Base-by-base conservation (phyloP, 2,888 invertebrate genomes). In the Caradrina kadenii region DNA sequence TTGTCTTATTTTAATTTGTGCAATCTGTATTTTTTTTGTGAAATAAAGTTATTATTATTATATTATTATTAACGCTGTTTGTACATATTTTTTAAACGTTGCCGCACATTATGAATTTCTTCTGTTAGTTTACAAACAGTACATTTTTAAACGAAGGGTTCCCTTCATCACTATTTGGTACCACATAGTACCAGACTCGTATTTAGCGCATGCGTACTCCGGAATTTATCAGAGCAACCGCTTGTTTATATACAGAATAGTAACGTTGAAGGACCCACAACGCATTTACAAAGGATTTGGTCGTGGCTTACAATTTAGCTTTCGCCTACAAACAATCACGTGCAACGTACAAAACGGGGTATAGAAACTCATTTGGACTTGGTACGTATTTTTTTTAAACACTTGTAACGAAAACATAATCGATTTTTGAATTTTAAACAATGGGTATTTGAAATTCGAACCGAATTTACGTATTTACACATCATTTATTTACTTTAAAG, bases 211-310 rank as follows among this genome's bases (percentile, higher is more conserved):
- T 78, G 78, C 78, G 78, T 50, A 13, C 56, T 19, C 13, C 4
- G 10, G 1, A 11, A 31, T 64, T 62, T 62, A 55, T 54, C 77
- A 22, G 39, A 78, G 78, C 73, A 78, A 79, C 79, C 59, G 52
- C 42, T 63, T 81, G 81, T 77, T 77, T 62, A 77, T 49, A 50
- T 67, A 72, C 52, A 55, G 15, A 54, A 31, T 53, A 52, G 21
- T 53, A 10, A 19, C 17, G 35, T 45, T 53, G 26, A 21, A 65
- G 31, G 8, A 8, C 15, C 22, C 31, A 45, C 61, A 49, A 13
- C 50, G 26, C 26, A 19, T 31, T 35, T 22, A 3, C 8, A 10
- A 48, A 22, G 48, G 63, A 50, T 62, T 66, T 22, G 19, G n/a
- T 35, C 7, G 22, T 15, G 56, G 31, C 13, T 42, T n/a, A 35